These are phyloP conservation scores for Idaea biselata DNA, from an alignment of 2,888 invertebrate species.

Conservation along the genomic window DNA sequence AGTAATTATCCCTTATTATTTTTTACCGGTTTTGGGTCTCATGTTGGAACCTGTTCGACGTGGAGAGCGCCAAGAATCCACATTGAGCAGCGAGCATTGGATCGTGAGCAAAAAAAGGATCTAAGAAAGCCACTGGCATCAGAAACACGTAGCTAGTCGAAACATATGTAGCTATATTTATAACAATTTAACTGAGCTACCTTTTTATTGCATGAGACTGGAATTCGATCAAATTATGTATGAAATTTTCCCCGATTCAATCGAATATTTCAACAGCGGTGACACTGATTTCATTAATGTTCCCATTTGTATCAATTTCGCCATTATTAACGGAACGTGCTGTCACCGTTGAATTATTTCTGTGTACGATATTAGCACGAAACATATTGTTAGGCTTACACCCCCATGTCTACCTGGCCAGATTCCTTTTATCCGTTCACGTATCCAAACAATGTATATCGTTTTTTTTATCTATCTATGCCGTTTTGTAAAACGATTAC, in stretches of 20 bases:
- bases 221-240: constrained; percentile 25
- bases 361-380: constrained; percentile 45
- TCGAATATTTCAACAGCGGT: constrained; percentile 36
- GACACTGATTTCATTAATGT: constrained; percentile 47
- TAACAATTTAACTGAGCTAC: constrained; percentile 12
- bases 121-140: constrained; percentile 58
- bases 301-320: constrained; percentile 51
- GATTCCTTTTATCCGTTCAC: constrained; percentile 57
- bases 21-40: constrained; percentile 72
- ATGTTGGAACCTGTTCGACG: constrained; percentile 71
- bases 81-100: constrained; percentile 58
- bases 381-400: constrained; percentile 53
- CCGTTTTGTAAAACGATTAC: constrained; percentile 66
- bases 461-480: constrained; percentile 50
- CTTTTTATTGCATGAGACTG: constrained; percentile 17
- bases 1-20: constrained; percentile 73
- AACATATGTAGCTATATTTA: constrained; percentile 38
- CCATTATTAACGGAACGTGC: constrained; percentile 51
- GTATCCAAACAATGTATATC: constrained; percentile 51
- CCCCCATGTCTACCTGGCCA: constrained; percentile 68
- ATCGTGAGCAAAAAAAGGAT: constrained; percentile 59
- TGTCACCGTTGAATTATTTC: constrained; percentile 56
- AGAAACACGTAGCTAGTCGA: constrained; percentile 43
- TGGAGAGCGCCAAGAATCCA: constrained; percentile 68
- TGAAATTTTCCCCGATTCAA: constrained; percentile 27